Percentiles rank a stretch among this genome's conserved stretches.
These are phyloP conservation scores for Chlorocebus sabaeus DNA, from an alignment of 2,113 vertebrate genomes.

Conservation along the genomic window DNA sequence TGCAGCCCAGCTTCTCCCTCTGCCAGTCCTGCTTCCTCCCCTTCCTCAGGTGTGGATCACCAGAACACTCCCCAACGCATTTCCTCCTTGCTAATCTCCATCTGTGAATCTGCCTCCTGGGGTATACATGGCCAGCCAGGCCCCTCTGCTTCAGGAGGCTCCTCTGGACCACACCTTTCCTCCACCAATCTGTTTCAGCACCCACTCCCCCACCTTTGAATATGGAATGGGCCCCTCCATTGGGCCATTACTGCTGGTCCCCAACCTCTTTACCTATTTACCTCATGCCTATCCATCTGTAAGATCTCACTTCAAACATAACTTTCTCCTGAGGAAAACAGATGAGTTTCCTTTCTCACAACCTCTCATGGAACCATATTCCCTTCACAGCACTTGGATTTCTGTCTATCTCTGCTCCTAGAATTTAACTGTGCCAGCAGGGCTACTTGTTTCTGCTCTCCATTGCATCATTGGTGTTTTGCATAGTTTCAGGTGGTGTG, in stretches of 20 bases:
- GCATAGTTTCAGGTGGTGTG: neutral
- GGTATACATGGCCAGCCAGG: neutral
- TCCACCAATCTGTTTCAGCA: neutral
- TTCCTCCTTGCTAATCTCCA: neutral
- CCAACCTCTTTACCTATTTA: neutral
- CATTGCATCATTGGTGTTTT: neutral
- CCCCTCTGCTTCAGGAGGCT: neutral
- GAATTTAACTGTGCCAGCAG: neutral
- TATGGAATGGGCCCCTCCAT: neutral
- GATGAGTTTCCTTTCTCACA: neutral
- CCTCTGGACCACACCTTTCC: neutral
- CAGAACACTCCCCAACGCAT: neutral
- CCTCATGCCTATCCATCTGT: neutral
- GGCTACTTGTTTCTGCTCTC: neutral
- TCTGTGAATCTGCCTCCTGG: neutral
- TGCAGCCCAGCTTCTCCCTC: neutral
- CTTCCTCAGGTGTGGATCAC: neutral
- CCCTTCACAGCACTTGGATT: neutral
- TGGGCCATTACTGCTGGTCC: neutral
- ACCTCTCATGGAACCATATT: neutral
- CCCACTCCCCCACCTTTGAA: too few relatives aligned
- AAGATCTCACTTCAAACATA: neutral
- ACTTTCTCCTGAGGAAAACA: neutral
- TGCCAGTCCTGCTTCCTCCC: neutral
- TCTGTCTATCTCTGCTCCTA: neutral